Evolutionary conservation across 1,140 invertebrate species (phyloP).

Genomic region (Dinothrombium tinctorium): DNA sequence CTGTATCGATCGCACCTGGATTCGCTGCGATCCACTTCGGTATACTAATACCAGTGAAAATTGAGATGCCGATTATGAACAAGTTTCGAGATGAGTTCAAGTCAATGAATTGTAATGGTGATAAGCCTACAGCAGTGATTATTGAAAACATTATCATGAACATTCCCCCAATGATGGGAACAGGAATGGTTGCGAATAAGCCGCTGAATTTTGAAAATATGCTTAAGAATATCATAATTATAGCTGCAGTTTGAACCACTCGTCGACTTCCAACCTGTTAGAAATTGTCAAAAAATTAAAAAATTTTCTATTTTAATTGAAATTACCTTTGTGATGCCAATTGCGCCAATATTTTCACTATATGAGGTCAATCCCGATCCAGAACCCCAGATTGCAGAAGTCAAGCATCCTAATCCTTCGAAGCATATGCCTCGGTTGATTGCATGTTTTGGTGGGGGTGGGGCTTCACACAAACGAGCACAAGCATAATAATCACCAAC

Average conservation of each 20-base stretch:
- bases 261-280: background rate
- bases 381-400: constrained; percentile 55
- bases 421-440: constrained; percentile 61
- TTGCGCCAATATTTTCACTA: constrained; percentile 61
- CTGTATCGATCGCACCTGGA: constrained; percentile 19
- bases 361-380: constrained; percentile 66
- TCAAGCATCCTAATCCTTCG: constrained; percentile 53
- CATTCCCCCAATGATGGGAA: constrained; percentile 62
- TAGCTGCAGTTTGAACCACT: constrained; percentile 20
- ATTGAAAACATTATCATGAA: constrained; percentile 70
- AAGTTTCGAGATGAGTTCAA: constrained; percentile 52
- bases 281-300: constrained; percentile 2
- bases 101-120: constrained; percentile 54
- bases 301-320: background rate
- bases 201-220: constrained; percentile 58
- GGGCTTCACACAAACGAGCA: constrained; percentile 49
- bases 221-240: constrained; percentile 51
- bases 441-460: constrained; percentile 54
- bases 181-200: constrained; percentile 62
- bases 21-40: constrained; percentile 46
- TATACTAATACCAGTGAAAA: constrained; percentile 53
- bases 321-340: constrained; percentile 38
- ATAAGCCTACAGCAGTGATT: constrained; percentile 55
- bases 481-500: constrained; percentile 71
- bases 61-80: constrained; percentile 62